Evolutionary conservation across 2,113 vertebrate species (phyloP), one percentile per base, ranked within the genome.

Genomic region (Harpagus bidentatus): DNA sequence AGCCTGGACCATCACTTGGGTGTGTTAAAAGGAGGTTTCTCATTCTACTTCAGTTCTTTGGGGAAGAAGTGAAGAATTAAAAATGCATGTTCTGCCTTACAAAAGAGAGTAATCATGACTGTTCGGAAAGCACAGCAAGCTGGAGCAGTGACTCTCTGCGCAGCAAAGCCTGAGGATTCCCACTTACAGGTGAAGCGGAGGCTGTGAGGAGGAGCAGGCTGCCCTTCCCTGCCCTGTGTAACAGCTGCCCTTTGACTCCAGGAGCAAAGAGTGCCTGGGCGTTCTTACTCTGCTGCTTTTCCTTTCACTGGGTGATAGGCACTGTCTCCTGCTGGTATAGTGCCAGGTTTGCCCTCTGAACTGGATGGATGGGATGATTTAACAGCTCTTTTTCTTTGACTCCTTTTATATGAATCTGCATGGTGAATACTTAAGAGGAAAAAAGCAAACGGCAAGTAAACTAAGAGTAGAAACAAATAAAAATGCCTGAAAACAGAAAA

Each of bases 111-210:
- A 61, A 62, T 45, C 29, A 26, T 7, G 17, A 28, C 16, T 52
- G 26, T 66, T 80, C 0, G 3, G 48, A 63, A 81, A 83, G 26
- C 22, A 31, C 0, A 1, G 15, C 45, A 66, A 69, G 36, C 22
- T 63, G 82, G 58, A 90, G 34, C 34, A 59, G 36, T 38, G 31
- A 36, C 18, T 47, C 17, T 50, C 17, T 40, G 15, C 5, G 6
- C 23, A 59, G 36, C 5, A 2, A 67, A 70, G 26, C 13, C 31
- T 36, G 38, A 90, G 22, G 20, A 66, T 73, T 85, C 45, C 58
- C 48, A 6, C 15, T 65, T 52, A 13, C 3, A 88, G 58, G 5
- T 9, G n/a, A 56, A 80, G 42, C 6, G 2, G 34, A 52, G 45
- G 50, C 38, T 25, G 26, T 40, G 56, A 82, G 47, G 20, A 71